Evolutionary conservation across 2,888 invertebrate species (phyloP).

Genomic region (Ptychoptera albimana): DNA sequence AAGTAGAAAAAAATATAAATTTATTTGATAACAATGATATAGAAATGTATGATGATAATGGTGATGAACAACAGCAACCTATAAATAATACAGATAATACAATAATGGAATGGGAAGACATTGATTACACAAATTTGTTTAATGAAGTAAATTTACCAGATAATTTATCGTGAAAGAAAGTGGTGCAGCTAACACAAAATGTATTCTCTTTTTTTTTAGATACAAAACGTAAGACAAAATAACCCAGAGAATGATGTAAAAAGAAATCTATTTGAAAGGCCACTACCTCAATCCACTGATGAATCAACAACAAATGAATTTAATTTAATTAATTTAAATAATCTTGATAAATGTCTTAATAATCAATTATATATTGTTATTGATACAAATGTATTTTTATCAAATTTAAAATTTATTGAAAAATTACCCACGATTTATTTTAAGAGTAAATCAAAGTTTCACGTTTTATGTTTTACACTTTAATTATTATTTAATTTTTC

Average conservation of each 20-base stretch:
- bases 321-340: not conserved
- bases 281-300: no score
- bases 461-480: not conserved
- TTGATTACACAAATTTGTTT: no score
- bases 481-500: not conserved
- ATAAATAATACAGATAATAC: no score
- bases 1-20: no score
- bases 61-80: no score
- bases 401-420: constrained; percentile 26
- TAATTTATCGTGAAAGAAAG: no score
- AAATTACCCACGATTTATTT: constrained; percentile 20
- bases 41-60: no score
- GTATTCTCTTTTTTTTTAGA: not conserved
- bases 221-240: not conserved
- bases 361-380: constrained; percentile 28
- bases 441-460: constrained; percentile 14
- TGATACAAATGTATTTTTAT: constrained; percentile 35
- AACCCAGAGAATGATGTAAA: not conserved
- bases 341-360: not conserved
- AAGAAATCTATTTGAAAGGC: not conserved
- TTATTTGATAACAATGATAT: no score
- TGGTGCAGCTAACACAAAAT: no score
- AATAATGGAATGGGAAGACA: no score
- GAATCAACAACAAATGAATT: not conserved
- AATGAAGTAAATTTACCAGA: no score